Percentiles rank a stretch among this genome's conserved stretches.
phyloP scores from a whole-genome alignment of 2,888 invertebrate species.

The Lumbricus terrestris region DNA sequence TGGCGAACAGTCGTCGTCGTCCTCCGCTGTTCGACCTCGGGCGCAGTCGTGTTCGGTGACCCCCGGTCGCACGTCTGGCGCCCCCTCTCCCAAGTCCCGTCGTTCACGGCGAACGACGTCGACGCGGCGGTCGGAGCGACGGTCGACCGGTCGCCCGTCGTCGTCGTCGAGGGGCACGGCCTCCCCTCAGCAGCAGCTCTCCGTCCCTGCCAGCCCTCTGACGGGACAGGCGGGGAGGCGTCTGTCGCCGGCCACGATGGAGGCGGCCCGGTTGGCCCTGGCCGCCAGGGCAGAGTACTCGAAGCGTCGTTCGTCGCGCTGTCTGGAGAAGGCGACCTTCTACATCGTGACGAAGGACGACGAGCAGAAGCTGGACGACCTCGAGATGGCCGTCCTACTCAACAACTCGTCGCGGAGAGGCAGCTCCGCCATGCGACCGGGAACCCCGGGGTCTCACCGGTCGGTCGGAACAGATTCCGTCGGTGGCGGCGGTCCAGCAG shows the following conservation, averaged over 20 bases:
- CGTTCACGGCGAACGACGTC: constrained; percentile 12
- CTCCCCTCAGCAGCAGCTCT: not conserved
- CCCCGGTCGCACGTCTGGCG: not conserved
- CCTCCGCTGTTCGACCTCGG: not conserved
- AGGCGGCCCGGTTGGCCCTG: constrained; percentile 29
- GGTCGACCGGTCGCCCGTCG: not conserved
- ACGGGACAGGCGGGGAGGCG: constrained; percentile 5
- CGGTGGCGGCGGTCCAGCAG: not conserved
- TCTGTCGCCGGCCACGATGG: constrained; percentile 25
- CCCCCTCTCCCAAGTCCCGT: not conserved
- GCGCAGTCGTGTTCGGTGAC: not conserved
- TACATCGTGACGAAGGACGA: constrained; percentile 27
- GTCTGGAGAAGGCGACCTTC: constrained; percentile 28
- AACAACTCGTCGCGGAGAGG: not conserved
- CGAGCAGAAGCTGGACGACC: constrained; percentile 9
- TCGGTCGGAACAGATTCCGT: not conserved
- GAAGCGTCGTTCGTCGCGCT: constrained; percentile 20
- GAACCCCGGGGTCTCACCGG: not conserved
- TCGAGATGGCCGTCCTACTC: constrained; percentile 14
- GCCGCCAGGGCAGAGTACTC: constrained; percentile 30
- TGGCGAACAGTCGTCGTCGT: no score
- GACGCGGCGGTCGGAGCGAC: not conserved
- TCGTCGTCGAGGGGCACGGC: not conserved
- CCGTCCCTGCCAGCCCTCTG: not conserved
- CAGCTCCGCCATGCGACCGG: not conserved